Conservation (phyloP, 1,140 invertebrate genomes). For the Bilobella aurantiaca region DNA sequence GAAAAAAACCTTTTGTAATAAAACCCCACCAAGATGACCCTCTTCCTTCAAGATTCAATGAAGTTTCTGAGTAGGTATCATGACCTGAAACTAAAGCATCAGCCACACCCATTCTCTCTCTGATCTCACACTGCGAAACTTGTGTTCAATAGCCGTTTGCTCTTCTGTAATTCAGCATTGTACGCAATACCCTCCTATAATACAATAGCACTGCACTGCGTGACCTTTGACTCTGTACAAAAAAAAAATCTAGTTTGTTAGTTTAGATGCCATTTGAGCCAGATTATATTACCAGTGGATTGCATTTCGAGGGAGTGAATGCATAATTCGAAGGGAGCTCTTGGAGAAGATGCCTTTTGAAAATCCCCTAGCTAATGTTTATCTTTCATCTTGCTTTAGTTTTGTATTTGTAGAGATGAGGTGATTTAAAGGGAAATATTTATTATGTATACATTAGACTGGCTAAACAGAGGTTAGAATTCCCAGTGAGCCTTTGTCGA, state of each 20-base stretch:
- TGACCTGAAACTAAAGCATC: too few species aligned
- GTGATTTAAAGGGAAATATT: conserved; percentile 7
- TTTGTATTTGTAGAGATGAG: not conserved
- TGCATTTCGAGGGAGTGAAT: not conserved
- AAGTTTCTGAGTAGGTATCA: too few species aligned
- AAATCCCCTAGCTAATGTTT: not conserved
- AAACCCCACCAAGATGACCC: too few species aligned
- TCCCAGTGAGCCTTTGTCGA: not conserved
- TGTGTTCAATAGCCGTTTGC: too few species aligned
- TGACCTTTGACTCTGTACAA: not conserved
- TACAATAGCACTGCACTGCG: not conserved
- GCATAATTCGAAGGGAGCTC: not conserved
- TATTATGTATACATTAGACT: conserved; percentile 1
- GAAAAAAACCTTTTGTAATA: too few species aligned
- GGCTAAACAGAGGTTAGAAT: not conserved
- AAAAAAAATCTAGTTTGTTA: not conserved
- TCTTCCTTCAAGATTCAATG: too few species aligned
- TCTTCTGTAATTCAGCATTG: too few species aligned
- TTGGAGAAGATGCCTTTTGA: not conserved
- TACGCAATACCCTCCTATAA: not conserved
- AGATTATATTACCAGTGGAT: not conserved
- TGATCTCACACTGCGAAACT: too few species aligned
- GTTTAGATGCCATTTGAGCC: not conserved
- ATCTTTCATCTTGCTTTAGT: not conserved
- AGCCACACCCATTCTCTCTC: too few species aligned